These are phyloP conservation scores for Ferrisia virgata DNA, from an alignment of 2,888 invertebrate species.

Conservation along the genomic window DNA sequence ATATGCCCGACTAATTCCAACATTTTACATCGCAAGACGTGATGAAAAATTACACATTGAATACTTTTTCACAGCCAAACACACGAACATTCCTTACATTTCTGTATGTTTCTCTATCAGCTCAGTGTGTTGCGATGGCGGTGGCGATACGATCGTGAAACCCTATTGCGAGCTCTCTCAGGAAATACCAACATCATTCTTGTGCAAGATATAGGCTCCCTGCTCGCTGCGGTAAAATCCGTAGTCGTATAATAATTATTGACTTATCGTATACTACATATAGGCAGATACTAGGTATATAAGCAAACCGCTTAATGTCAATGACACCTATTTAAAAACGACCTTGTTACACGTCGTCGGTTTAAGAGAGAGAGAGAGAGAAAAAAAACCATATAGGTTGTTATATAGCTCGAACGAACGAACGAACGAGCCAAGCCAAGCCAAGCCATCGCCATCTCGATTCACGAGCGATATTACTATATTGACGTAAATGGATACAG, in stretches of 20 bases:
- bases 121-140: no score
- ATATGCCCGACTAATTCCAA: neutral
- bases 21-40: neutral
- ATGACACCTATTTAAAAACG: constrained; percentile 11
- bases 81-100: neutral
- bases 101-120: neutral
- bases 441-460: neutral
- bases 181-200: neutral
- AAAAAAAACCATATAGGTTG: neutral
- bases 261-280: neutral
- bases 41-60: neutral
- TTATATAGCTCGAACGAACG: neutral
- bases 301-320: neutral
- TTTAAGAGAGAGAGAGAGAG: no score
- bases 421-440: no score
- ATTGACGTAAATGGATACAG: neutral
- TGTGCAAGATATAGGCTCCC: neutral
- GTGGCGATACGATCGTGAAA: neutral
- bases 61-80: neutral
- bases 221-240: neutral
- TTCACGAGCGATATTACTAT: neutral
- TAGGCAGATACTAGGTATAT: neutral
- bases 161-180: neutral
- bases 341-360: neutral
- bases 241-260: neutral